Evolutionary conservation across 2,888 invertebrate species (phyloP).

Genomic region (Polyommatus icarus): DNA sequence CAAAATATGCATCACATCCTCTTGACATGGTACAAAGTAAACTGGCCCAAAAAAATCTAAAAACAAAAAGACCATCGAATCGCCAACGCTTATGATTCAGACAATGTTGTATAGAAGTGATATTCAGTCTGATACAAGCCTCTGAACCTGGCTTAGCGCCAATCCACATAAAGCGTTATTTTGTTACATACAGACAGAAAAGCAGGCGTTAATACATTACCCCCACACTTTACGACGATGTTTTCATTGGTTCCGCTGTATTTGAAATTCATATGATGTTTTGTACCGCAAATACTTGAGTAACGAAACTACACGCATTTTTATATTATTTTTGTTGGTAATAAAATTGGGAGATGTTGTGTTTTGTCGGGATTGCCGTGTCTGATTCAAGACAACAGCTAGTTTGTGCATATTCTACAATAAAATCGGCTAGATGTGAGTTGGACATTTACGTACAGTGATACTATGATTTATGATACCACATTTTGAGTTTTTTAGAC

Average conservation of each 20-base stretch:
- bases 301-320: not conserved
- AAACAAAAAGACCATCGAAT: not conserved
- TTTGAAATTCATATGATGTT: slow-evolving; percentile 39
- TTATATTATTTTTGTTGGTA: slow-evolving; percentile 6
- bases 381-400: no score
- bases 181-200: slow-evolving; percentile 54
- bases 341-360: not conserved
- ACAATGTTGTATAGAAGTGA: slow-evolving; percentile 41
- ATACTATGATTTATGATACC: no score
- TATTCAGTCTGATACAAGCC: slow-evolving; percentile 50
- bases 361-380: not conserved
- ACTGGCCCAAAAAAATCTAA: not conserved
- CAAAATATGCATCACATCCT: no score
- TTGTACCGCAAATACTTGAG: slow-evolving; percentile 28
- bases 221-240: slow-evolving; percentile 43
- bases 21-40: not conserved
- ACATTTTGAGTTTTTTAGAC: no score
- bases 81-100: slow-evolving; percentile 34
- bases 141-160: slow-evolving; percentile 52
- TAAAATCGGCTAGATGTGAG: no score
- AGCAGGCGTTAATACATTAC: slow-evolving; percentile 47
- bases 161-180: slow-evolving; percentile 61
- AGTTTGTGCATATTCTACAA: no score
- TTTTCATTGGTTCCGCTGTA: slow-evolving; percentile 41
- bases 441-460: no score